Conservation (phyloP, 1,140 invertebrate genomes). For the Drosophila arizonae region DNA sequence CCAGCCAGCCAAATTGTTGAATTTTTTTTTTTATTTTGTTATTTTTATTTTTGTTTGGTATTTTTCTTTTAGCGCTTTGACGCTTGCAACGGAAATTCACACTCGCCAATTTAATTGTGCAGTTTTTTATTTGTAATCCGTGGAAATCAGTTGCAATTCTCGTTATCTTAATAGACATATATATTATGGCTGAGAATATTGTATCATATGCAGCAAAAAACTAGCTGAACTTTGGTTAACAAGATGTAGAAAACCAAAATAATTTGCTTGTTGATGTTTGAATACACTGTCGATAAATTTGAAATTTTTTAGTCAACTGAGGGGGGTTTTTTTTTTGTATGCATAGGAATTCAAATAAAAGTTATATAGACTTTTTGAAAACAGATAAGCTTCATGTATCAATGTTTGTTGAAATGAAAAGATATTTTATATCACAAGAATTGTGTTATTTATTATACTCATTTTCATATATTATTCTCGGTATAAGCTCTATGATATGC, state of each 20-base stretch:
- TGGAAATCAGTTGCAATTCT: constrained; percentile 56
- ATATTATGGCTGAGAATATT: constrained; percentile 44
- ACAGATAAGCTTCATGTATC: too few species aligned
- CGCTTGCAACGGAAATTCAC: constrained; percentile 69
- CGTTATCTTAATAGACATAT: constrained; percentile 28
- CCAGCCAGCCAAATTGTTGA: constrained; percentile 52
- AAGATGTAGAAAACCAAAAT: background rate
- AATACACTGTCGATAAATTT: background rate
- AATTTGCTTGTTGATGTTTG: background rate
- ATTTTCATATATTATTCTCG: too few species aligned
- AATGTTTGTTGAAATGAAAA: too few species aligned
- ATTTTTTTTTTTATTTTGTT: constrained; percentile 28
- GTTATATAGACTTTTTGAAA: too few species aligned
- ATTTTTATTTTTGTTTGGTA: constrained; percentile 3
- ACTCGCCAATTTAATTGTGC: constrained; percentile 72
- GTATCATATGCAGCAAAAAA: constrained; percentile 9
- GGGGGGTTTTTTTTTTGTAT: too few species aligned
- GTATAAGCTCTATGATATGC: too few species aligned
- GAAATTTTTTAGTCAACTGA: too few species aligned
- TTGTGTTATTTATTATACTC: too few species aligned
- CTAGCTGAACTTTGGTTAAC: constrained; percentile 9
- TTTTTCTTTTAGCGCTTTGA: constrained; percentile 12
- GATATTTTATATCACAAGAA: too few species aligned
- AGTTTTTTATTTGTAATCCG: constrained; percentile 34
- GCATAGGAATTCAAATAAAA: too few species aligned